Percentiles rank a stretch among this genome's conserved stretches.
Conservation (phyloP, 2,888 invertebrate species). For the Salticus scenicus region DNA sequence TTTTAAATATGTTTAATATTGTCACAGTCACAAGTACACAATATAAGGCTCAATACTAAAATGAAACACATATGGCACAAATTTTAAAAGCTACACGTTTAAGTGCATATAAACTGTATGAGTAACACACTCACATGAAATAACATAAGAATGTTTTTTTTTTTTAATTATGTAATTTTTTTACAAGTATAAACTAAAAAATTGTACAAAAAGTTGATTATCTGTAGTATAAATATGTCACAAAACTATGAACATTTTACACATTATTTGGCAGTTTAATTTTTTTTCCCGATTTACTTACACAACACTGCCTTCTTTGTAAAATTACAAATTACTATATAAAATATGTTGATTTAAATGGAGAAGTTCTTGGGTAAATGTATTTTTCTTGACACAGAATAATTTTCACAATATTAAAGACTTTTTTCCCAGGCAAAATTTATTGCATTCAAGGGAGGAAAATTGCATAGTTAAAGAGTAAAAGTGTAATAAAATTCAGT, state of each 20-base stretch:
- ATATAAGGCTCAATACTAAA: slow-evolving; percentile 39
- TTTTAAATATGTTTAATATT: slow-evolving; percentile 40
- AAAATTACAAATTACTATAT: too few relatives aligned
- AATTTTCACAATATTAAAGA: too few relatives aligned
- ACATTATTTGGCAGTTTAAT: not conserved
- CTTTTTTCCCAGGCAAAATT: too few relatives aligned
- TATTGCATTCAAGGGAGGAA: too few relatives aligned
- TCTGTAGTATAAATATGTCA: not conserved
- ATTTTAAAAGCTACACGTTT: slow-evolving; percentile 35
- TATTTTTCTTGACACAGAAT: too few relatives aligned
- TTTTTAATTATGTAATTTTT: not conserved
- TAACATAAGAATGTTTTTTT: not conserved
- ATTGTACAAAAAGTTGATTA: not conserved
- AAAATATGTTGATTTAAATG: too few relatives aligned
- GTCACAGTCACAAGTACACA: slow-evolving; percentile 50
- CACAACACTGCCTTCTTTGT: too few relatives aligned
- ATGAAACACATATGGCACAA: slow-evolving; percentile 48
- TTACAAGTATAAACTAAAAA: slow-evolving; percentile 1
- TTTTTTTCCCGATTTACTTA: not conserved
- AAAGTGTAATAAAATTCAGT: too few relatives aligned
- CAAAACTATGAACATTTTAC: not conserved
- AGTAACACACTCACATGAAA: not conserved
- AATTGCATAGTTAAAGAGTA: too few relatives aligned
- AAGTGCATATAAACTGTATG: slow-evolving; percentile 29
- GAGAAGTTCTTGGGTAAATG: too few relatives aligned